Conservation (phyloP, 2,113 vertebrate genomes). For the Dasypus novemcinctus region DNA sequence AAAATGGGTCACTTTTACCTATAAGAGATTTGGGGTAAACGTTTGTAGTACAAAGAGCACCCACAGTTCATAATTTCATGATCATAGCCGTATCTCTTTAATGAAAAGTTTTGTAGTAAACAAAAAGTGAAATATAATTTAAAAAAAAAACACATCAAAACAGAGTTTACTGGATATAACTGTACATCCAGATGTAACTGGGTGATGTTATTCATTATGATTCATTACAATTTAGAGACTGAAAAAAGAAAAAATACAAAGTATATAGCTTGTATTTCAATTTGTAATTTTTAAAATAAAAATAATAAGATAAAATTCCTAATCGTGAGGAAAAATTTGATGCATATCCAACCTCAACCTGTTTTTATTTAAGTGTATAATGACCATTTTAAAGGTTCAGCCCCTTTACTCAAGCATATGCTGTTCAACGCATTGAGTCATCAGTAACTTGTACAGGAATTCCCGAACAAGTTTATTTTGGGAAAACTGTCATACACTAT, state of each 20-base stretch:
- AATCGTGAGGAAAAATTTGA: slow-evolving; percentile 24
- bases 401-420: slow-evolving; percentile 15
- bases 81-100: background rate
- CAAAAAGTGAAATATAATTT: background rate
- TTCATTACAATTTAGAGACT: slow-evolving; percentile 55
- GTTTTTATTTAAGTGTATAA: slow-evolving; percentile 53
- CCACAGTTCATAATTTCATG: background rate
- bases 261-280: slow-evolving; percentile 43
- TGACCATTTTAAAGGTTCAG: slow-evolving; percentile 2
- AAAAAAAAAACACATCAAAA: background rate
- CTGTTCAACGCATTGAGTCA: slow-evolving; percentile 55
- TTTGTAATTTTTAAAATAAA: slow-evolving; percentile 2
- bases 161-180: background rate
- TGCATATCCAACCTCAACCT: background rate
- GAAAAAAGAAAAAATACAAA: slow-evolving; percentile 20
- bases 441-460: slow-evolving; percentile 48
- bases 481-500: slow-evolving; percentile 56
- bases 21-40: slow-evolving; percentile 60
- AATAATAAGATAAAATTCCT: background rate
- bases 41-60: slow-evolving; percentile 43
- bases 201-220: slow-evolving; percentile 44
- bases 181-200: background rate
- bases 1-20: slow-evolving; percentile 99
- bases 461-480: slow-evolving; percentile 59
- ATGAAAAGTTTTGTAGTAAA: background rate